Conservation (phyloP, 2,888 invertebrate genomes). For the Ethmia dodecea region DNA sequence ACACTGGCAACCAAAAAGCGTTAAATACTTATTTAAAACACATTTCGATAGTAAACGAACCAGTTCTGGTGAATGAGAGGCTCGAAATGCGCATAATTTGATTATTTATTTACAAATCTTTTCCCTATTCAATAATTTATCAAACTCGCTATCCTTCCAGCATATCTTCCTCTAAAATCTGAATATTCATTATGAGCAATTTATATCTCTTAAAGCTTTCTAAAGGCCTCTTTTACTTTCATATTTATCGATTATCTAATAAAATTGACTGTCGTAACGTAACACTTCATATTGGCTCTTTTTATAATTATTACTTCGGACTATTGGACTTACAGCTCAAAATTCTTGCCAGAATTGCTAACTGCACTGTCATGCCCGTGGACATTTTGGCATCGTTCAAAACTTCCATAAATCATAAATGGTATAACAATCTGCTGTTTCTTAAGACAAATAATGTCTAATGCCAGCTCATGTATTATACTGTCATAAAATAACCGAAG, state of each 20-base stretch:
- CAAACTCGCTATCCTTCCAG: conserved; percentile 27
- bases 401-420: conserved; percentile 49
- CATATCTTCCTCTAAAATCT: conserved; percentile 17
- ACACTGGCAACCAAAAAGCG: neutral
- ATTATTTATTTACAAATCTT: conserved; percentile 28
- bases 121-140: conserved; percentile 51
- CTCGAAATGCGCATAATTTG: conserved; percentile 11
- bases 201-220: conserved; percentile 8
- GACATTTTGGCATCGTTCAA: conserved; percentile 33
- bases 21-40: neutral
- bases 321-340: conserved; percentile 7
- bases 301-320: conserved; percentile 14
- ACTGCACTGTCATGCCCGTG: conserved; percentile 39
- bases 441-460: neutral
- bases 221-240: conserved; percentile 23
- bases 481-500: too few relatives aligned
- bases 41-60: conserved; percentile 5
- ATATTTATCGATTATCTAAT: conserved; percentile 3
- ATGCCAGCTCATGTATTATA: too few relatives aligned
- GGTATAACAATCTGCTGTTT: neutral
- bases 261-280: conserved; percentile 5
- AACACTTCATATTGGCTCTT: conserved; percentile 1
- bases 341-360: conserved; percentile 39
- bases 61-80: conserved; percentile 1
- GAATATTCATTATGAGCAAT: conserved; percentile 29